phyloP scores from a whole-genome alignment of 2,888 invertebrate species.

The Asteroscopus sphinx region DNA sequence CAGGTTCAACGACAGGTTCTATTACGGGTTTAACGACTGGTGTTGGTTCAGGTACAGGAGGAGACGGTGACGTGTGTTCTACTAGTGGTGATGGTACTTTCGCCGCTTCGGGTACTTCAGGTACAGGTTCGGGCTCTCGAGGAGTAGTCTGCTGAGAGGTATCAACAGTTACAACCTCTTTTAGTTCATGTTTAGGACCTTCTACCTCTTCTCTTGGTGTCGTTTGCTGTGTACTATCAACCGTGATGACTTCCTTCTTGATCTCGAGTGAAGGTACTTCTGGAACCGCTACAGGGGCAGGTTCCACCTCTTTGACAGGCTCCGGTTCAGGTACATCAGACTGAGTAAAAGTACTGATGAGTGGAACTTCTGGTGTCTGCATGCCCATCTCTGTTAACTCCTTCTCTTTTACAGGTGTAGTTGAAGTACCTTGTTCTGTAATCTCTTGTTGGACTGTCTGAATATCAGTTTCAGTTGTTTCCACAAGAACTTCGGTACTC shows the following conservation, averaged over 20 bases:
- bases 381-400: constrained; percentile 76
- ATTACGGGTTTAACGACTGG: constrained; percentile 20
- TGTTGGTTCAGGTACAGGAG: constrained; percentile 3
- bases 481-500: constrained; percentile 76
- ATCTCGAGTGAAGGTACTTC: constrained; percentile 46
- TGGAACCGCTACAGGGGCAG: constrained; percentile 42
- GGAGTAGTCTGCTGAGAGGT: constrained; percentile 75
- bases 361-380: constrained; percentile 79
- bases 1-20: constrained; percentile 30
- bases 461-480: constrained; percentile 80
- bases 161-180: constrained; percentile 62
- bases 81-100: constrained; percentile 6
- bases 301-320: constrained; percentile 34
- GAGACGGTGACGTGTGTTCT: constrained; percentile 2
- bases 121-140: constrained; percentile 46
- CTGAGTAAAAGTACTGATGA: constrained; percentile 81
- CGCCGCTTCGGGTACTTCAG: constrained; percentile 16
- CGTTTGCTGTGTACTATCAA: constrained; percentile 70
- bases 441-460: constrained; percentile 77
- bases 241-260: constrained; percentile 60
- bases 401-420: constrained; percentile 74
- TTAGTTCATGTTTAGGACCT: constrained; percentile 52
- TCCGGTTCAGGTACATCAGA: constrained; percentile 75
- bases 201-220: constrained; percentile 66
- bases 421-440: constrained; percentile 80